phyloP scores from a whole-genome alignment of 1,140 invertebrate genomes.

The Drosophila carrolli region DNA sequence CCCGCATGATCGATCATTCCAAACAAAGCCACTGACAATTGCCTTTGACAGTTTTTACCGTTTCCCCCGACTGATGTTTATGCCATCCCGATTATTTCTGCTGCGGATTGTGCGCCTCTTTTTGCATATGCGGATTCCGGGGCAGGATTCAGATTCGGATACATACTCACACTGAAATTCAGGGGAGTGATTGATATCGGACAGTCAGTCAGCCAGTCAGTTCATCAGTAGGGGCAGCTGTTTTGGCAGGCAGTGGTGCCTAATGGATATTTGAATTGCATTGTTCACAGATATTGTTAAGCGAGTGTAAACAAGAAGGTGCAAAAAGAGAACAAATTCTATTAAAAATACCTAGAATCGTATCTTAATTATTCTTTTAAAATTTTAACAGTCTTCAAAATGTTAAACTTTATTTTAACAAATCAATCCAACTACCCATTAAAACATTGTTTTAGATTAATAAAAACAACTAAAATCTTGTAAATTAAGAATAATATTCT shows the following conservation, averaged over 20 bases:
- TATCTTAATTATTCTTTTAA: too few species aligned
- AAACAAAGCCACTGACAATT: conserved; percentile 72
- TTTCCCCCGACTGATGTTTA: conserved; percentile 66
- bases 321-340: too few species aligned
- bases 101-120: conserved; percentile 29
- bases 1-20: conserved; percentile 67
- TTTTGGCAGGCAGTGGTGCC: conserved; percentile 22
- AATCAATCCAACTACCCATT: too few species aligned
- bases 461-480: too few species aligned
- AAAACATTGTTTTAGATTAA: not conserved
- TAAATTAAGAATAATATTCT: too few species aligned
- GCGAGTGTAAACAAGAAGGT: not conserved
- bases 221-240: conserved; percentile 52
- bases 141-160: not conserved
- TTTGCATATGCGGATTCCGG: conserved; percentile 45
- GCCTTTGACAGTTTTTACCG: conserved; percentile 76
- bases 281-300: conserved; percentile 1
- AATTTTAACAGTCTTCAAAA: too few species aligned
- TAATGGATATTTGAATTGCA: conserved; percentile 51
- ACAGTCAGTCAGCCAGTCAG: conserved; percentile 25
- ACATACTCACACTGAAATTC: too few species aligned
- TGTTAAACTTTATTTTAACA: too few species aligned
- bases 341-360: not conserved
- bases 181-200: conserved; percentile 55
- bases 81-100: conserved; percentile 44